These are phyloP conservation scores for Molossus molossus DNA, from an alignment of 2,797 vertebrate species.

Conservation along the genomic window DNA sequence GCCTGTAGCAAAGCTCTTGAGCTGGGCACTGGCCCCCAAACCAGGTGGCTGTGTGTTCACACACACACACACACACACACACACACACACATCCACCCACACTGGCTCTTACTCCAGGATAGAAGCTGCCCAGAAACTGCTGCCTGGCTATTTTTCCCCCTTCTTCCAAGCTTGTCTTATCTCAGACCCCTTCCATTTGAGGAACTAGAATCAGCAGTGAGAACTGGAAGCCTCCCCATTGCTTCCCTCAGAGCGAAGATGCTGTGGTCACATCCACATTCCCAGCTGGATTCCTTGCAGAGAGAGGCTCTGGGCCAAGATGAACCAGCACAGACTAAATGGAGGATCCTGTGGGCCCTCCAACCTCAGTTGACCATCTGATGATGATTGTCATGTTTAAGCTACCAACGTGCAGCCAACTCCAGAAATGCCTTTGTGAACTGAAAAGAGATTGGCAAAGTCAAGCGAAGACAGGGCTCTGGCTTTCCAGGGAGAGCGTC, in stretches of 20 bases:
- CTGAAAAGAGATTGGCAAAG: conserved; percentile 45
- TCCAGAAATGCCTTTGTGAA: conserved; percentile 70
- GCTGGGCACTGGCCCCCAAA: conserved; percentile 83
- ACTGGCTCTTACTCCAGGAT: conserved; percentile 80
- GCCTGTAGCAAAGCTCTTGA: conserved; percentile 82
- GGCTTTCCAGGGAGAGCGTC: conserved; percentile 10
- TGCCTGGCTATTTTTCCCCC: conserved; percentile 87
- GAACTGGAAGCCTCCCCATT: conserved; percentile 56
- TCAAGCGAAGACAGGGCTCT: conserved; percentile 13
- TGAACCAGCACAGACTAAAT: conserved; percentile 72
- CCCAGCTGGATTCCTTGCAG: not conserved
- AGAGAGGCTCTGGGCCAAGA: conserved; percentile 57
- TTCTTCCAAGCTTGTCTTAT: conserved; percentile 86
- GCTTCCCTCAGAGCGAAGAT: conserved; percentile 37
- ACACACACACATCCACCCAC: not conserved
- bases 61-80: not conserved
- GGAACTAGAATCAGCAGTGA: conserved; percentile 67
- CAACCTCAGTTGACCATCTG: conserved; percentile 68
- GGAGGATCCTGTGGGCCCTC: conserved; percentile 1
- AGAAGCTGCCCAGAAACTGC: conserved; percentile 88
- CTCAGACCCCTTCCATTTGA: conserved; percentile 82
- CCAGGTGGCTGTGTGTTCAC: conserved; percentile 82
- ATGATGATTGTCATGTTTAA: conserved; percentile 52
- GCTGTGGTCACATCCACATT: not conserved
- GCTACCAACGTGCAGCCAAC: conserved; percentile 17